A percentile compares a stretch with the other conserved stretches of the same genome.
phyloP scores from a whole-genome alignment of 2,888 invertebrate species.

The Operophtera brumata region DNA sequence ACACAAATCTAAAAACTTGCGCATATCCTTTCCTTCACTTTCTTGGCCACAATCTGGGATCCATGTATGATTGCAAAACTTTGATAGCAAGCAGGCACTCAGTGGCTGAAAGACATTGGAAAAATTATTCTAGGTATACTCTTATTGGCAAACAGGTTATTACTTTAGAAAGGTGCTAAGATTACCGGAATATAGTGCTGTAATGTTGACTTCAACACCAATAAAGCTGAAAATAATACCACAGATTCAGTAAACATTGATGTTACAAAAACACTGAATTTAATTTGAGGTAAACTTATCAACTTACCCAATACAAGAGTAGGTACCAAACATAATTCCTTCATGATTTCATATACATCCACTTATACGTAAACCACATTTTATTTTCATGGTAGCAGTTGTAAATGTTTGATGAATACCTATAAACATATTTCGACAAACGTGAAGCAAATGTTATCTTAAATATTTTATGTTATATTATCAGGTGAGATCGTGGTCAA shows the following conservation, averaged over 20 bases:
- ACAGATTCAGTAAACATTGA: not conserved
- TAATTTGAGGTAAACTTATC: not conserved
- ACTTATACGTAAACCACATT: not conserved
- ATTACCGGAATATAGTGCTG: conserved; percentile 46
- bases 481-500: too few species aligned
- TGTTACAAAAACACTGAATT: not conserved
- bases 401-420: too few species aligned
- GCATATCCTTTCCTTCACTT: conserved; percentile 23
- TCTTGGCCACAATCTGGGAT: conserved; percentile 48
- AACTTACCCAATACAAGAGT: conserved; percentile 13
- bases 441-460: too few species aligned
- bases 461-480: too few species aligned
- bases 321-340: conserved; percentile 14
- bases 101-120: conserved; percentile 42
- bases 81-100: conserved; percentile 45
- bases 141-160: not conserved
- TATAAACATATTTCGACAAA: too few species aligned
- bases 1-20: conserved; percentile 58
- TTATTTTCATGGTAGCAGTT: too few species aligned
- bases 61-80: conserved; percentile 58
- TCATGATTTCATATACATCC: conserved; percentile 10
- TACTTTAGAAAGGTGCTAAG: not conserved
- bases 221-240: conserved; percentile 21
- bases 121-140: too few species aligned
- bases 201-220: conserved; percentile 17